Conservation (phyloP, 2,888 invertebrate species). For the Trachelus troglodyta region DNA sequence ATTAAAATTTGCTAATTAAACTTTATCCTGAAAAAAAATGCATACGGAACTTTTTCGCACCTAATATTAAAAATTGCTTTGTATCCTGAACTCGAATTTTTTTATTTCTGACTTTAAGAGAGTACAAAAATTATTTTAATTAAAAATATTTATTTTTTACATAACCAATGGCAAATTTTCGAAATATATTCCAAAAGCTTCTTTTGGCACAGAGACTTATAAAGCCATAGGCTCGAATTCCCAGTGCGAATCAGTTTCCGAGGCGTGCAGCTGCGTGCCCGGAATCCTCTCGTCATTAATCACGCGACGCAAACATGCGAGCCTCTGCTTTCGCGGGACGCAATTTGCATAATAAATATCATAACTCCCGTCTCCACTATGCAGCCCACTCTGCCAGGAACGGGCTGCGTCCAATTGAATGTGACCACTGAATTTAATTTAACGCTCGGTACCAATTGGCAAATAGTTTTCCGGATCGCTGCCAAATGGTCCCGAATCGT, state of each 20-base stretch:
- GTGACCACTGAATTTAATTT: neutral
- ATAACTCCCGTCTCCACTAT: neutral
- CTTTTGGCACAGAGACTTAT: neutral
- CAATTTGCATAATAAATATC: neutral
- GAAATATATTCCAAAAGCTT: neutral
- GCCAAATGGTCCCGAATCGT: slow-evolving; percentile 37
- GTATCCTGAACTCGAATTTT: neutral
- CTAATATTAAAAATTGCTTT: neutral
- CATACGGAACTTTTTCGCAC: neutral
- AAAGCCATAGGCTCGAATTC: neutral
- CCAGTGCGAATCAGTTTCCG: neutral
- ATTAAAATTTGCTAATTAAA: neutral
- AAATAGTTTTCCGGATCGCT: slow-evolving; percentile 36
- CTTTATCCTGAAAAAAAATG: neutral
- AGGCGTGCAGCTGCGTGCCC: neutral
- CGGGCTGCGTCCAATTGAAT: neutral
- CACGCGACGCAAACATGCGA: neutral
- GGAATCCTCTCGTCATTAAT: neutral
- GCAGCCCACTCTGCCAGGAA: neutral
- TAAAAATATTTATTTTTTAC: neutral
- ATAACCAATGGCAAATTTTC: neutral
- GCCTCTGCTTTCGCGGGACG: neutral
- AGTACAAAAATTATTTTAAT: neutral
- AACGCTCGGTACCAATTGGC: slow-evolving; percentile 38
- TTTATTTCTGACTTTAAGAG: neutral